phyloP scores from a whole-genome alignment of 2,113 vertebrate genomes.

The Etheostoma spectabile region DNA sequence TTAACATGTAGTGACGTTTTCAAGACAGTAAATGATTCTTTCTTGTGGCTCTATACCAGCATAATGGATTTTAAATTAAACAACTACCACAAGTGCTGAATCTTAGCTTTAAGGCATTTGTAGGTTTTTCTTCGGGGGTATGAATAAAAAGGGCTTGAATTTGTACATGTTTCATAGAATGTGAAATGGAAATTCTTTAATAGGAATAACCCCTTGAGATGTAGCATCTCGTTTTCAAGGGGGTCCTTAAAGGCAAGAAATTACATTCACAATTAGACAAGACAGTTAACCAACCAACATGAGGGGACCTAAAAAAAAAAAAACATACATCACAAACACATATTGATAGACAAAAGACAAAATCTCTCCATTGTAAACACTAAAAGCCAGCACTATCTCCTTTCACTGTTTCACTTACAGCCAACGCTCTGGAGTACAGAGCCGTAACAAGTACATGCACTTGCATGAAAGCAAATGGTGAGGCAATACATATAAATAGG shows the following conservation, averaged over 20 bases:
- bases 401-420: conserved; percentile 16
- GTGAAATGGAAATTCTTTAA: background rate
- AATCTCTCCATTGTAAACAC: background rate
- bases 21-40: background rate
- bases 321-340: no score
- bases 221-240: no score
- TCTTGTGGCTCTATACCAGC: background rate
- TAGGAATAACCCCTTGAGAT: no score
- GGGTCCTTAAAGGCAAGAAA: no score
- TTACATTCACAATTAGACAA: no score
- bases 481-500: conserved; percentile 19
- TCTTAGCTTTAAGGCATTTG: background rate
- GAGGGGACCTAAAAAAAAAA: no score
- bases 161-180: background rate
- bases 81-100: background rate
- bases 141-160: conserved; percentile 20
- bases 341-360: no score
- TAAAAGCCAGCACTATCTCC: conserved; percentile 32
- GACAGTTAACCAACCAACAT: no score
- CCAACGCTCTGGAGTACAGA: background rate
- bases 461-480: conserved; percentile 4
- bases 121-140: background rate
- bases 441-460: background rate
- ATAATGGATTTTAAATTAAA: background rate
- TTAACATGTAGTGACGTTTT: background rate